phyloP scores from a whole-genome alignment of 2,797 vertebrate genomes.

The Notolabrus celidotus region DNA sequence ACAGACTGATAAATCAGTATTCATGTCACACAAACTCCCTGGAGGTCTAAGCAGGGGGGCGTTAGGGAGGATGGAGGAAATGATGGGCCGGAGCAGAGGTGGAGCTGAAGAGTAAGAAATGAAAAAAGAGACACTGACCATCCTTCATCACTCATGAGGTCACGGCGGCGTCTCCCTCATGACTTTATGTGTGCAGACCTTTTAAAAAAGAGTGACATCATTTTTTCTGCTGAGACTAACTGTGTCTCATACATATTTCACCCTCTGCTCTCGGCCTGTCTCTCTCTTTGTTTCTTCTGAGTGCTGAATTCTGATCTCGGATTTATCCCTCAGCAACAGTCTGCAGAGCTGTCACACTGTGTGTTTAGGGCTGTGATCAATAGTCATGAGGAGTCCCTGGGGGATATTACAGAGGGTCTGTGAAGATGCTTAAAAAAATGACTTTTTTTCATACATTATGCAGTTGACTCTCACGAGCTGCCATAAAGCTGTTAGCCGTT shows the following conservation, averaged over 20 bases:
- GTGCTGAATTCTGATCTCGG: background rate
- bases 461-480: background rate
- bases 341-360: background rate
- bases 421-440: background rate
- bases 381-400: conserved; percentile 16
- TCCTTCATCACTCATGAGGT: conserved; percentile 46
- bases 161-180: conserved; percentile 34
- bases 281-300: background rate
- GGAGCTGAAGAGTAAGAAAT: conserved; percentile 26
- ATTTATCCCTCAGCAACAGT: conserved; percentile 12
- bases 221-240: background rate
- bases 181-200: conserved; percentile 40
- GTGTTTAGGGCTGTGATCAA: conserved; percentile 19
- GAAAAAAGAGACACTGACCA: conserved; percentile 23
- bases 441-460: background rate
- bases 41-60: conserved; percentile 10
- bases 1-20: conserved; percentile 39
- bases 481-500: background rate
- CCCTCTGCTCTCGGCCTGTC: background rate
- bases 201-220: conserved; percentile 67
- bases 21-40: conserved; percentile 39
- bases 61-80: conserved; percentile 4
- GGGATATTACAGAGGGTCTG: background rate
- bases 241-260: conserved; percentile 49
- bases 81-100: conserved; percentile 39